These are phyloP conservation scores for Oligia strigilis DNA, from an alignment of 2,888 invertebrate genomes.

Conservation along the genomic window DNA sequence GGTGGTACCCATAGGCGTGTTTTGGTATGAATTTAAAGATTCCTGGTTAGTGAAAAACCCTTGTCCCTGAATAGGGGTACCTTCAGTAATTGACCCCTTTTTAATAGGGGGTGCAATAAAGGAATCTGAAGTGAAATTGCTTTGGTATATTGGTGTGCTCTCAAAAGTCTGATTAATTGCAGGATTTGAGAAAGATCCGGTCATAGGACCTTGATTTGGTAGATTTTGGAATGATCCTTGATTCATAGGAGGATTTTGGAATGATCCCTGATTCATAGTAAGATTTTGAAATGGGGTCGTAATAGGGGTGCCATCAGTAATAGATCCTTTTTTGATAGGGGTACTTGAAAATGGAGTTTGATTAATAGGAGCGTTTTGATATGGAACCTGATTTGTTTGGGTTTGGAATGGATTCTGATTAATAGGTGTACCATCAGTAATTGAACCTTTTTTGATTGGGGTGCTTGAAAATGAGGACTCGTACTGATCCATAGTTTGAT, in stretches of 20 bases:
- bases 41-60: slow-evolving; percentile 32
- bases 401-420: slow-evolving; percentile 9
- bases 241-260: slow-evolving; percentile 28
- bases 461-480: slow-evolving; percentile 16
- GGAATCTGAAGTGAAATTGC: slow-evolving; percentile 44
- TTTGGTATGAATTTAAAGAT: slow-evolving; percentile 30
- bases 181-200: slow-evolving; percentile 39
- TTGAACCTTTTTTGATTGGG: slow-evolving; percentile 43
- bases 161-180: slow-evolving; percentile 45
- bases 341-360: slow-evolving; percentile 33
- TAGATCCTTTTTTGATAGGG: slow-evolving; percentile 46
- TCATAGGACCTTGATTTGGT: slow-evolving; percentile 25
- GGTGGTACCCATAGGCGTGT: slow-evolving; percentile 20
- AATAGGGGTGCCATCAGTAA: slow-evolving; percentile 52
- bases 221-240: slow-evolving; percentile 38
- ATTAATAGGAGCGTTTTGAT: slow-evolving; percentile 30
- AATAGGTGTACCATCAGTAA: slow-evolving; percentile 51
- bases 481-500: slow-evolving; percentile 39
- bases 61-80: slow-evolving; percentile 42
- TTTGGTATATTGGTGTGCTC: slow-evolving; percentile 49
- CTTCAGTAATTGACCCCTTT: slow-evolving; percentile 52
- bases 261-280: slow-evolving; percentile 35
- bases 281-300: slow-evolving; percentile 25
- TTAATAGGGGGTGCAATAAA: slow-evolving; percentile 37
- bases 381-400: slow-evolving; percentile 28